Evolutionary conservation across 2,797 vertebrate genomes (phyloP).

Genomic region (Anolis apletophallus): DNA sequence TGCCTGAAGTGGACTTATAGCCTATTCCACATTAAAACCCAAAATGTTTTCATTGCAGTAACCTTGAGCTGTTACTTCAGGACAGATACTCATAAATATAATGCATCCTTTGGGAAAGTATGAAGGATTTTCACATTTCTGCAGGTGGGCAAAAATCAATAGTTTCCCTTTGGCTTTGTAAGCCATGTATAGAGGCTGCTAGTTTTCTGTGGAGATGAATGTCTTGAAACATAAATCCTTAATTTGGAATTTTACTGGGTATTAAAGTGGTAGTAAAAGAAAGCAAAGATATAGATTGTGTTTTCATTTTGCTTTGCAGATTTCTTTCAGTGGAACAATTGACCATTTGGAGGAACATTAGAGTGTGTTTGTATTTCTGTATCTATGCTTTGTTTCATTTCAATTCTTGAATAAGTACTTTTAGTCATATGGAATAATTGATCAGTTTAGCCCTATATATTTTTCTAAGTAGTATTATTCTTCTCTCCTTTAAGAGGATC

Average conservation of each 20-base stretch:
- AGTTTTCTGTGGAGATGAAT: slow-evolving; percentile 80
- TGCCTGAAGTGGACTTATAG: slow-evolving; percentile 36
- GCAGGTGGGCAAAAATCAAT: slow-evolving; percentile 80
- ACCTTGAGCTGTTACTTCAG: slow-evolving; percentile 86
- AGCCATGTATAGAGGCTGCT: slow-evolving; percentile 78
- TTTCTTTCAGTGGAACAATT: slow-evolving; percentile 68
- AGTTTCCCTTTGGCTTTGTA: slow-evolving; percentile 77
- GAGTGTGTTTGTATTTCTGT: slow-evolving; percentile 14
- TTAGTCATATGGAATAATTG: slow-evolving; percentile 59
- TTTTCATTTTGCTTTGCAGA: slow-evolving; percentile 58
- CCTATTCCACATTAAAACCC: slow-evolving; percentile 58
- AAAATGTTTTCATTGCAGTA: slow-evolving; percentile 83
- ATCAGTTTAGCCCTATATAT: slow-evolving; percentile 48
- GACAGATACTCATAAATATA: slow-evolving; percentile 86
- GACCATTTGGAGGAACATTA: slow-evolving; percentile 41
- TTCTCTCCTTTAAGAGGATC: neutral
- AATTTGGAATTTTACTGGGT: slow-evolving; percentile 74
- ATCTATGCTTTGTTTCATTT: slow-evolving; percentile 5
- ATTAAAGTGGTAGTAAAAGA: slow-evolving; percentile 73
- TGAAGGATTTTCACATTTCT: slow-evolving; percentile 86
- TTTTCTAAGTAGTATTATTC: slow-evolving; percentile 45
- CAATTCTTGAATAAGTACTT: slow-evolving; percentile 56
- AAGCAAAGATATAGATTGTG: slow-evolving; percentile 65
- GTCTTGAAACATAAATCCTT: slow-evolving; percentile 79
- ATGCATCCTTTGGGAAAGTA: slow-evolving; percentile 84